These are phyloP conservation scores for Pseudorhombus dupliciocellatus DNA, from an alignment of 2,113 vertebrate genomes.

Conservation along the genomic window DNA sequence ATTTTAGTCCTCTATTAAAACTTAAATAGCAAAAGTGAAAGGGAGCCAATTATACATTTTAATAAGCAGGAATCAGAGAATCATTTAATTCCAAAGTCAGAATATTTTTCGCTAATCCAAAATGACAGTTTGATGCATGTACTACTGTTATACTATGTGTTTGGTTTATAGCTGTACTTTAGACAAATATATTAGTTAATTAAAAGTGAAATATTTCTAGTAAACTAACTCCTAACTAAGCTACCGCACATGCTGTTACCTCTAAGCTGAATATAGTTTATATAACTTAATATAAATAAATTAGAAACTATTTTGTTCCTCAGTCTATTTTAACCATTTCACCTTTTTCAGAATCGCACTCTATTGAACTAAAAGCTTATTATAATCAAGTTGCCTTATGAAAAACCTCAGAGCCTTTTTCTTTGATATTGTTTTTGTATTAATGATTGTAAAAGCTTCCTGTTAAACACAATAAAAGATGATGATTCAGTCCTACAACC, in stretches of 20 bases:
- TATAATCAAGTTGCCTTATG: slow-evolving; percentile 26
- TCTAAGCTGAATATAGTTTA: slow-evolving; percentile 32
- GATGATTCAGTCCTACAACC: slow-evolving; percentile 33
- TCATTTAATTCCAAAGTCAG: background rate
- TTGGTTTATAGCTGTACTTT: slow-evolving; percentile 16
- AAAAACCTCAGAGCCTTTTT: slow-evolving; percentile 53
- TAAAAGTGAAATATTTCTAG: slow-evolving; percentile 13
- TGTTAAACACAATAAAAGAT: slow-evolving; percentile 75
- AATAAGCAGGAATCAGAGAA: too few species aligned
- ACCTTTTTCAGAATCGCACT: slow-evolving; percentile 15
- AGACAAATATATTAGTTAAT: slow-evolving; percentile 16
- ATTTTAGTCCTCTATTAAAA: too few species aligned
- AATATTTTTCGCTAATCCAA: slow-evolving; percentile 35
- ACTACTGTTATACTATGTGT: slow-evolving; percentile 6
- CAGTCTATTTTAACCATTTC: background rate
- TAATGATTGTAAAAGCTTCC: slow-evolving; percentile 55
- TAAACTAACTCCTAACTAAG: slow-evolving; percentile 28
- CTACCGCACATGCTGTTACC: slow-evolving; percentile 22
- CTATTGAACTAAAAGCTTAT: slow-evolving; percentile 34
- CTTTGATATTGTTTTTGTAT: slow-evolving; percentile 59
- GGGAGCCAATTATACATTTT: too few species aligned
- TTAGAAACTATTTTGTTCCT: slow-evolving; percentile 7
- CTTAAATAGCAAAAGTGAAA: too few species aligned
- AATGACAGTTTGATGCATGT: slow-evolving; percentile 13
- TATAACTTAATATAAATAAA: slow-evolving; percentile 40